Evolutionary conservation across 2,113 vertebrate genomes (phyloP).

Genomic region (Solea senegalensis): DNA sequence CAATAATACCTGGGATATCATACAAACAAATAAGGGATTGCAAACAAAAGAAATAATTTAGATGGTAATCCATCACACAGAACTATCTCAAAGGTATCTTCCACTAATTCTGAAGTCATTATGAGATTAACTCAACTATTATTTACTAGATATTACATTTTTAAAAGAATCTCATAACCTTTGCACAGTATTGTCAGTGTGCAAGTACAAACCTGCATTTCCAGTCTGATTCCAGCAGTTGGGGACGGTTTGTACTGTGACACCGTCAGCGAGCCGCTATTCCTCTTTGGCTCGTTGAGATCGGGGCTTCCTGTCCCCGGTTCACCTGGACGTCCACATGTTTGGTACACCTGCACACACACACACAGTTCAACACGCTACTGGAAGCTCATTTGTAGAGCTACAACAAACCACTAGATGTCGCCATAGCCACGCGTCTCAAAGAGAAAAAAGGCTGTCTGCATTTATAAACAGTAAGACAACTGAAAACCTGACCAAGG

Average conservation of each 20-base stretch:
- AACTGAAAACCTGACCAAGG: not conserved
- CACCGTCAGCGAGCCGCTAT: conserved; percentile 73
- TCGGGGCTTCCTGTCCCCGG: conserved; percentile 76
- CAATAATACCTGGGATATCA: no score
- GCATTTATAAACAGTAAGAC: not conserved
- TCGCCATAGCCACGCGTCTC: conserved; percentile 14
- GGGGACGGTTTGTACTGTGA: conserved; percentile 79
- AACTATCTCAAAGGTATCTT: no score
- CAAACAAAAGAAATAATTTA: not conserved
- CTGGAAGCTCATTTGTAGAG: not conserved
- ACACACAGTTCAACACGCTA: not conserved
- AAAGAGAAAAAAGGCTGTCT: not conserved
- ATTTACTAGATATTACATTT: no score
- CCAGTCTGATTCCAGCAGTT: conserved; percentile 76
- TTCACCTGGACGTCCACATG: conserved; percentile 87
- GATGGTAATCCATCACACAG: no score
- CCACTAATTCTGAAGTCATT: no score
- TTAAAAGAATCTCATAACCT: not conserved
- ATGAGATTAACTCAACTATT: no score
- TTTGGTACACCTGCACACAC: conserved; percentile 87
- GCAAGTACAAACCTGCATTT: conserved; percentile 82
- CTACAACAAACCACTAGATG: conserved; percentile 46
- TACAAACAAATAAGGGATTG: no score
- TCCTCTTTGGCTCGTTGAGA: conserved; percentile 79
- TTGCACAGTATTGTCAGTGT: not conserved